Conservation (phyloP, 1,140 invertebrate species). For the Microplitis demolitor region DNA sequence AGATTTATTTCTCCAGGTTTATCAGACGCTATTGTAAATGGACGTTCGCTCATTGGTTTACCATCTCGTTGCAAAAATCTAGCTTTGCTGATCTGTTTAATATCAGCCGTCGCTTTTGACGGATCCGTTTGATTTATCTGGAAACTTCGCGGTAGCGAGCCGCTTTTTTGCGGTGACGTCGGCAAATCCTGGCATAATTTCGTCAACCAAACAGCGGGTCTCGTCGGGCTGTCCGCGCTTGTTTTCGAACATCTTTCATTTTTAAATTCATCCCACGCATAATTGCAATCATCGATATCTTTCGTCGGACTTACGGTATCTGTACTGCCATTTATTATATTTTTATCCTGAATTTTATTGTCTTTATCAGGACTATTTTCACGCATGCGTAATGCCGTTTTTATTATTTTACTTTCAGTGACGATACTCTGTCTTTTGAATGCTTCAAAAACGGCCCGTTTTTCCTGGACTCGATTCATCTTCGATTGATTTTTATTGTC, state of each 20-base stretch:
- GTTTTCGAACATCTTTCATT: constrained; percentile 33
- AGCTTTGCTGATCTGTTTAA: constrained; percentile 34
- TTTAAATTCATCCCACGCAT: constrained; percentile 56
- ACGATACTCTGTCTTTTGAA: constrained; percentile 52
- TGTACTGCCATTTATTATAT: neutral
- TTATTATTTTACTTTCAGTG: constrained; percentile 49
- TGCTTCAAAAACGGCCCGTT: constrained; percentile 46
- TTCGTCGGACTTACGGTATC: constrained; percentile 19
- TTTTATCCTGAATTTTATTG: constrained; percentile 28
- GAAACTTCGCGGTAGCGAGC: constrained; percentile 79
- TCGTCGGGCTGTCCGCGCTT: constrained; percentile 59
- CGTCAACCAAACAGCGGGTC: constrained; percentile 68
- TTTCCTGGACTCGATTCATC: constrained; percentile 37
- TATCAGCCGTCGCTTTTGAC: constrained; percentile 31
- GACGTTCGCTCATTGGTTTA: constrained; percentile 62
- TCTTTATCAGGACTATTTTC: constrained; percentile 37
- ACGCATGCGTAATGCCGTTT: constrained; percentile 47
- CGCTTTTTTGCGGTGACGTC: constrained; percentile 68
- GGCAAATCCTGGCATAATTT: constrained; percentile 65
- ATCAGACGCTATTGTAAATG: constrained; percentile 74
- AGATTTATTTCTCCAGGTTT: constrained; percentile 60
- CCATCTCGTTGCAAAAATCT: constrained; percentile 57
- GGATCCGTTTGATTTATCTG: constrained; percentile 50
- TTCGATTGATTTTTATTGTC: neutral
- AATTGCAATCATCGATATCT: constrained; percentile 58